These are phyloP conservation scores for Zaprionus tsacasi DNA, from an alignment of 1,140 invertebrate species.

Conservation along the genomic window DNA sequence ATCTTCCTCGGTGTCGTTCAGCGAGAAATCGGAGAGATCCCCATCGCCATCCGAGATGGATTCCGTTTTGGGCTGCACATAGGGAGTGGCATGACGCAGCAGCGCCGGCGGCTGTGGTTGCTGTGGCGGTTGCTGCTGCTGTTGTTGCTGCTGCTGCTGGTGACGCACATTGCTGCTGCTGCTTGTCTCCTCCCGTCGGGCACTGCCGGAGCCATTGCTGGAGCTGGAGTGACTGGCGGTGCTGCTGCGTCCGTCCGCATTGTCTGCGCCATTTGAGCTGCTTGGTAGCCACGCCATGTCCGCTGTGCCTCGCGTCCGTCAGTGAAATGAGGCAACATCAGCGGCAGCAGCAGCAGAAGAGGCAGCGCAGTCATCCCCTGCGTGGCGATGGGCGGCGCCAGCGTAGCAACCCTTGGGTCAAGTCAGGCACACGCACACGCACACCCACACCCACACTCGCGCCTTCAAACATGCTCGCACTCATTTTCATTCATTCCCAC, in stretches of 20 bases:
- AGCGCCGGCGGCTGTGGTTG: constrained; percentile 57
- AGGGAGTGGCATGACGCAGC: constrained; percentile 66
- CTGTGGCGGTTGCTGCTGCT: no score
- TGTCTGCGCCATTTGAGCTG: constrained; percentile 64
- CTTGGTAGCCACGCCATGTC: constrained; percentile 73
- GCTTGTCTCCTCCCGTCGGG: constrained; percentile 16
- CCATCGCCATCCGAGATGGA: constrained; percentile 79
- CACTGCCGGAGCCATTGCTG: constrained; percentile 26
- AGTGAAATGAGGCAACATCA: constrained; percentile 32
- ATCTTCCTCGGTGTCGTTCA: constrained; percentile 82
- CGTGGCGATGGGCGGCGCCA: constrained; percentile 29
- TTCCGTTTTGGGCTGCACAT: constrained; percentile 73
- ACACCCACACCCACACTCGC: no score
- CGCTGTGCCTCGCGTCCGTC: background rate
- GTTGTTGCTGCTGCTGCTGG: background rate
- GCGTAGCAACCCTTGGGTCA: constrained; percentile 8
- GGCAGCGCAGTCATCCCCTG: constrained; percentile 2
- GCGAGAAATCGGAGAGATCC: constrained; percentile 79
- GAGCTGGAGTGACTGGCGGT: constrained; percentile 51
- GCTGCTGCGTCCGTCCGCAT: constrained; percentile 65
- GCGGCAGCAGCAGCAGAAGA: constrained; percentile 3
- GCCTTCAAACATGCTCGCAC: no score
- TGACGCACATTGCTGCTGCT: constrained; percentile 17
- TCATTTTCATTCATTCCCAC: no score
- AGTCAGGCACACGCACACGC: no score